These are phyloP conservation scores for Leptinotarsa lineolata DNA, from an alignment of 1,140 invertebrate species.

Conservation along the genomic window DNA sequence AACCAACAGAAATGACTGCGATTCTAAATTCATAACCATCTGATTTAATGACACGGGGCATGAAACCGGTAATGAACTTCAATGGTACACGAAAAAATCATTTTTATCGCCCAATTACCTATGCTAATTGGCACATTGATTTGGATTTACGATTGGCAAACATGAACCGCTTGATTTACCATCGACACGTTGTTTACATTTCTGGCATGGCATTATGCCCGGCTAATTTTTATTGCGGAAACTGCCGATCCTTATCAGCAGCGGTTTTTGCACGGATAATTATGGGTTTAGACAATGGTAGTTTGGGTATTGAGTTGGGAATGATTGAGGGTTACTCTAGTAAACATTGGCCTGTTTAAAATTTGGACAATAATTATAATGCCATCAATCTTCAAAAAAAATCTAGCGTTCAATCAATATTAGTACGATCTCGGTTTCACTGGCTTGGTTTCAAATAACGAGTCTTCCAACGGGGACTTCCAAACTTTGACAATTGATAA, in stretches of 20 bases:
- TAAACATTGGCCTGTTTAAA: too few relatives aligned
- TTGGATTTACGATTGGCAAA: constrained; percentile 19
- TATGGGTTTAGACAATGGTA: too few relatives aligned
- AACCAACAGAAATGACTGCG: not conserved
- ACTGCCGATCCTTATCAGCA: not conserved
- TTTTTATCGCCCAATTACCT: constrained; percentile 23
- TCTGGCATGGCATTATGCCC: not conserved
- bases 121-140: constrained; percentile 19
- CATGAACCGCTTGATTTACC: constrained; percentile 15
- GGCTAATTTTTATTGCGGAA: constrained; percentile 1
- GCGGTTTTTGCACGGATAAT: not conserved
- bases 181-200: constrained; percentile 14
- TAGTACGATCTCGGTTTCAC: too few relatives aligned
- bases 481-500: too few relatives aligned
- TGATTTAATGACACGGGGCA: constrained; percentile 21
- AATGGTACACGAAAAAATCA: constrained; percentile 22
- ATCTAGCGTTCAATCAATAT: too few relatives aligned
- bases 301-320: too few relatives aligned
- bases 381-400: too few relatives aligned
- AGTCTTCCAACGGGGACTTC: too few relatives aligned
- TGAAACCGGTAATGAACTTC: constrained; percentile 20
- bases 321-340: too few relatives aligned
- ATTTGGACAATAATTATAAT: too few relatives aligned
- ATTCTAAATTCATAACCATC: constrained; percentile 11
- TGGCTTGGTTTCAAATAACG: too few relatives aligned